These are phyloP conservation scores for Cathartes aura DNA, from an alignment of 2,113 vertebrate species.

Conservation along the genomic window DNA sequence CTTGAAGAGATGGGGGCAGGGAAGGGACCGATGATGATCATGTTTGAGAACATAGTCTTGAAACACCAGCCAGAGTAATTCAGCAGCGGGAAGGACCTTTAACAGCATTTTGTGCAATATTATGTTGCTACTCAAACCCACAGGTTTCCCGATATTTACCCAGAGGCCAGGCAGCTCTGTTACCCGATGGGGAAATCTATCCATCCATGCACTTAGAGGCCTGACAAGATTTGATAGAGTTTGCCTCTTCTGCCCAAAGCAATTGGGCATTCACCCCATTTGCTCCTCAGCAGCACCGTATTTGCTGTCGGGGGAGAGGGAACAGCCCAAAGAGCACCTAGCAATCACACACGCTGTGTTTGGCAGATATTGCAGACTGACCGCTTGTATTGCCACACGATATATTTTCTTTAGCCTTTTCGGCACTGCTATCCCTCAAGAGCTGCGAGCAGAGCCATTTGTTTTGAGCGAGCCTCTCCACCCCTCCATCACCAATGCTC, in stretches of 20 bases:
- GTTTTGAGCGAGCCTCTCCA: background rate
- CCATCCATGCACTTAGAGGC: background rate
- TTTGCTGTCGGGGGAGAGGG: background rate
- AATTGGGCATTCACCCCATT: background rate
- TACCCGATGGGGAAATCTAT: background rate
- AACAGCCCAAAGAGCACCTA: background rate
- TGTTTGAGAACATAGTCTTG: background rate
- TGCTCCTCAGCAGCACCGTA: background rate
- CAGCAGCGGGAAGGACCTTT: background rate
- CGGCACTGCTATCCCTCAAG: background rate
- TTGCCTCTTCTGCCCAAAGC: background rate
- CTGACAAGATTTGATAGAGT: background rate
- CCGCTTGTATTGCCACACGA: background rate
- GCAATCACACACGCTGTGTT: background rate
- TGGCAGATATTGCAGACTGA: background rate
- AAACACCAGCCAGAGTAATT: background rate
- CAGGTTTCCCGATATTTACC: background rate
- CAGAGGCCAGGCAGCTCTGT: background rate
- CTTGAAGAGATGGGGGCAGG: background rate
- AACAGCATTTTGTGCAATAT: background rate
- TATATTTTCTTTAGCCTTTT: background rate
- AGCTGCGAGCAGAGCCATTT: background rate
- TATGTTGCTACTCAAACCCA: background rate
- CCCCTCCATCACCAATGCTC: background rate
- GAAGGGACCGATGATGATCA: background rate